Evolutionary conservation across 1,140 invertebrate genomes (phyloP).

Genomic region (roundworm (Caenorhabditis elegans)): DNA sequence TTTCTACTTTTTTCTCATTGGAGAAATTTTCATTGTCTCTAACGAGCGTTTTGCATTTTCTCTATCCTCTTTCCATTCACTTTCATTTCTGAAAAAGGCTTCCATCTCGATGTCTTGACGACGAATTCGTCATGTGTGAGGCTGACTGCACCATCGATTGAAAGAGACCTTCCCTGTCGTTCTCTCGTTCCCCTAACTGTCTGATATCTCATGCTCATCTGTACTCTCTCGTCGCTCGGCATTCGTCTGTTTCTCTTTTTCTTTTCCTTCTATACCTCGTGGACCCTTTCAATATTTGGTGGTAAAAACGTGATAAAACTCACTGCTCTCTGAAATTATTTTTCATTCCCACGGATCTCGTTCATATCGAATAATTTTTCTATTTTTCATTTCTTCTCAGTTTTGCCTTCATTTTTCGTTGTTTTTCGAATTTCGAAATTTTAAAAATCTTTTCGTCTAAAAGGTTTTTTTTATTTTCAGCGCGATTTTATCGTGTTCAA

Average conservation of each 20-base stretch:
- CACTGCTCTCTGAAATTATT: background rate
- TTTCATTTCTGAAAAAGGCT: background rate
- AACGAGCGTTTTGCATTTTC: no score
- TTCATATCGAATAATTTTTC: background rate
- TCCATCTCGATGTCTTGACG: background rate
- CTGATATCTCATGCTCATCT: background rate
- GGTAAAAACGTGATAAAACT: background rate
- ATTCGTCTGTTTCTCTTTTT: slow-evolving; percentile 20
- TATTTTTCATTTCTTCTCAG: background rate
- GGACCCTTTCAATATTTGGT: background rate
- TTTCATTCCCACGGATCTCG: background rate
- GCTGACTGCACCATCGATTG: background rate
- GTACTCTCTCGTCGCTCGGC: background rate
- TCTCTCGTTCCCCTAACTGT: background rate
- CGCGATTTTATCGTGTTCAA: background rate
- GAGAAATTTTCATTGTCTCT: no score
- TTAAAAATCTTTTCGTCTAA: background rate
- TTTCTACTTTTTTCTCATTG: no score
- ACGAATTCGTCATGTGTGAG: background rate
- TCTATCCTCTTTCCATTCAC: background rate
- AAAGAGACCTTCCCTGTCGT: background rate
- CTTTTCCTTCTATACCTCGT: background rate
- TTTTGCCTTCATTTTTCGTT: no score
- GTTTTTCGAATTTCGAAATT: background rate
- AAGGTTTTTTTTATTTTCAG: background rate